phyloP scores from a whole-genome alignment of 1,140 invertebrate genomes.

The Tribolium castaneum region DNA sequence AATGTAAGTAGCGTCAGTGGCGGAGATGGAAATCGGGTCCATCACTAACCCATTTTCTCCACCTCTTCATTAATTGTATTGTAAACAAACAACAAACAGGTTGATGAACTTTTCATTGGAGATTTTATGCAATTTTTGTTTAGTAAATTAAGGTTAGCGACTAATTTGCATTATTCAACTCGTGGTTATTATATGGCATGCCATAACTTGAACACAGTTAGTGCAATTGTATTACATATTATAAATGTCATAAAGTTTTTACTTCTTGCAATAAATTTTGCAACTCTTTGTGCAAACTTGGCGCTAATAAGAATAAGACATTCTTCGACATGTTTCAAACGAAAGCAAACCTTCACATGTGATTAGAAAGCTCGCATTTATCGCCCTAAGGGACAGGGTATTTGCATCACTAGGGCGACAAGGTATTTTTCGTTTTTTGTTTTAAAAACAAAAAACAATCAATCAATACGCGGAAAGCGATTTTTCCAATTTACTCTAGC shows the following conservation, averaged over 20 bases:
- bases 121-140: not conserved
- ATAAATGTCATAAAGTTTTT: not conserved
- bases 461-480: too few relatives aligned
- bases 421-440: too few relatives aligned
- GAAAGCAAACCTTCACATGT: too few relatives aligned
- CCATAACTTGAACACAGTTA: not conserved
- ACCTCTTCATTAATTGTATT: not conserved
- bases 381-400: too few relatives aligned
- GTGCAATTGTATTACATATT: too few relatives aligned
- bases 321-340: too few relatives aligned
- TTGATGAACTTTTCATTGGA: constrained; percentile 7
- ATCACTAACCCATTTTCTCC: not conserved
- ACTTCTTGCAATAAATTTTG: not conserved
- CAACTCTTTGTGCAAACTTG: too few relatives aligned
- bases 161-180: constrained; percentile 11
- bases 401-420: too few relatives aligned
- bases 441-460: too few relatives aligned
- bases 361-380: too few relatives aligned
- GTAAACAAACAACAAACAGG: constrained; percentile 14
- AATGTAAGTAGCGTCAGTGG: constrained; percentile 22
- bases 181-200: not conserved
- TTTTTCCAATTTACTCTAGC: too few relatives aligned
- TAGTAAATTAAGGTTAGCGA: constrained; percentile 5
- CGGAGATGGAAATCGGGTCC: not conserved
- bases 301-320: too few relatives aligned